Percentiles rank a stretch among this genome's conserved stretches.
Evolutionary conservation across 2,113 vertebrate genomes (phyloP).

Genomic region (Xiphorhynchus elegans): DNA sequence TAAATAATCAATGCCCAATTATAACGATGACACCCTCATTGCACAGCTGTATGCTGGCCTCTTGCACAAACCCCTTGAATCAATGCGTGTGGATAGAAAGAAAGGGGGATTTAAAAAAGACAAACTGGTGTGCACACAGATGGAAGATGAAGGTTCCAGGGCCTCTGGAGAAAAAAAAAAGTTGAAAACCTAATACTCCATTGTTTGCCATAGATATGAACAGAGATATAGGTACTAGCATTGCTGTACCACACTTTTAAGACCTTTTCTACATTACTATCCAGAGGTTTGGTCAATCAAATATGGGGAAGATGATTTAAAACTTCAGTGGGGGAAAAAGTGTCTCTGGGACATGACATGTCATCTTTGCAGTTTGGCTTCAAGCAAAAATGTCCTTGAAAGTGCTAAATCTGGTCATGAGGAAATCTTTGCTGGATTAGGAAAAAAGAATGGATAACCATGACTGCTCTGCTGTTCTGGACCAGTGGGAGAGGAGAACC

Average conservation of each 20-base stretch:
- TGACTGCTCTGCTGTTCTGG: neutral
- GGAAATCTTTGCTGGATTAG: neutral
- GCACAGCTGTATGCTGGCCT: neutral
- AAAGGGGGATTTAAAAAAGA: neutral
- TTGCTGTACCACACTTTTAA: neutral
- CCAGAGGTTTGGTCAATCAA: neutral
- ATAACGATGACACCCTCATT: neutral
- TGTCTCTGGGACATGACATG: neutral
- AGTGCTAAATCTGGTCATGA: neutral
- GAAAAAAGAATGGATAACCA: neutral
- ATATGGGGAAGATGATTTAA: neutral
- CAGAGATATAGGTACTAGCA: neutral
- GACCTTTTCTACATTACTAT: neutral
- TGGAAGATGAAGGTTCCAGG: neutral
- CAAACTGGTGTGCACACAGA: neutral
- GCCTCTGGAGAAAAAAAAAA: neutral
- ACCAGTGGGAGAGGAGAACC: neutral
- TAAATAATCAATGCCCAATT: slow-evolving; percentile 56
- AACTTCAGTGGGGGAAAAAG: neutral
- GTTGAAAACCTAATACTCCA: neutral
- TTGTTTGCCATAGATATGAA: neutral
- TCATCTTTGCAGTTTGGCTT: neutral
- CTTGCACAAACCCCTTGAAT: neutral
- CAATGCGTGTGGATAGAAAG: neutral
- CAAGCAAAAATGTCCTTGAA: neutral